Base-by-base conservation (phyloP, 2,888 invertebrate species). In the Eutolmus rufibarbis region DNA sequence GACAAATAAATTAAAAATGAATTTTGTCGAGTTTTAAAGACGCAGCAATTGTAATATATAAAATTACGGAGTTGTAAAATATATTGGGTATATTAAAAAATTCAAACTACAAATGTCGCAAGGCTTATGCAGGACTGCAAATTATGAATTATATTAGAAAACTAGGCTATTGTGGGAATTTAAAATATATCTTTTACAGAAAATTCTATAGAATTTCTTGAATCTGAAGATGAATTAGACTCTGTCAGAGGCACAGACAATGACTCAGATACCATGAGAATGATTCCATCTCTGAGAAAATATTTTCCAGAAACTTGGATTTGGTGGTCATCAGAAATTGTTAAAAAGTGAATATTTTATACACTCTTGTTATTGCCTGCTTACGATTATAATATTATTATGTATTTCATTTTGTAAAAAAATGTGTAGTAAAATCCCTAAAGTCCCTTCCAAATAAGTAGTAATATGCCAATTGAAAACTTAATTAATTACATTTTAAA, bases 281-380 rank as follows among this genome's bases (percentile, higher is more conserved):
- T 37, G 28, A 34, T 76, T 37, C 40, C 16, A 74, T 57, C 56
- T n/a, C 19, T 14, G 23, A 34, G 87, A 14, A 79, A 79, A 87
- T 31, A 79, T 79, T 87, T 87, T 74, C 87, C 87, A 66, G 87
- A 87, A 87, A 74, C 79, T n/a, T 87, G 87, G 87, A 43, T 87
- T 28, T 87, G 87, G 79, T 66, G 66, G 66, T 66, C 66, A 28
- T 66, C 66, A 66, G 12, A 12, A 12, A 28, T 12, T 66, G 12
- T 66, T 66, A 23, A 66, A 66, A 66, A 66, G 66, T 66, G 66
- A 66, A 66, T 66, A 66, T 66, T n/a, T 56, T 23, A 28, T 28
- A 12, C 2, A 12, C 0, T 76, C 7, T 76, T 76, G 1, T 16
- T 34, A 76, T 37, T 76, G 66, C 76, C 34, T 76, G 76, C 76